These are phyloP conservation scores for Orchesellides sinensis DNA, from an alignment of 2,888 invertebrate species.

Conservation along the genomic window DNA sequence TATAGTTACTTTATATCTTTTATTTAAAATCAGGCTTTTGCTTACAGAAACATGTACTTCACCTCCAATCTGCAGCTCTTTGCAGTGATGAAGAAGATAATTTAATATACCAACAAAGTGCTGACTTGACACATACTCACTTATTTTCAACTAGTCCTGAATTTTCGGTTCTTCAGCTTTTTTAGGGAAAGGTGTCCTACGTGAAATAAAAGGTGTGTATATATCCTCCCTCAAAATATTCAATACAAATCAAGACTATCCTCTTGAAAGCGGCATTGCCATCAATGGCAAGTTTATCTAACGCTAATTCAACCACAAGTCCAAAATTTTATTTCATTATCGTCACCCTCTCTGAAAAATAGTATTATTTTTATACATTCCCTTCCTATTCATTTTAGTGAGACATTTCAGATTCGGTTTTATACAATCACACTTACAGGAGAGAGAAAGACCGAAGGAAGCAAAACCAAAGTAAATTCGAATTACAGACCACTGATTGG, in stretches of 20 bases:
- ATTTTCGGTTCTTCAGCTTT: neutral
- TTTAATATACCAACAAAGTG: conserved; percentile 54
- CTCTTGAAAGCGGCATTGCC: neutral
- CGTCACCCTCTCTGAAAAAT: conserved; percentile 27
- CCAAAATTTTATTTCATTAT: conserved; percentile 52
- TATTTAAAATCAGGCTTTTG: neutral
- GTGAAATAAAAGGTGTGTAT: conserved; percentile 2
- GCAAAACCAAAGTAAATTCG: neutral
- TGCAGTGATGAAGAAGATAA: conserved; percentile 44
- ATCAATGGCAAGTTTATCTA: conserved; percentile 23
- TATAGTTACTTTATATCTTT: too few relatives aligned
- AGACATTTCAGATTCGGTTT: conserved; percentile 11
- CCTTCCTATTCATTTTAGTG: neutral
- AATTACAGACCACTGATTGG: conserved; percentile 18
- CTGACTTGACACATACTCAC: conserved; percentile 48
- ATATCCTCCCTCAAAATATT: neutral
- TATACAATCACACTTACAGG: conserved; percentile 3
- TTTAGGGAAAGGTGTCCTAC: neutral
- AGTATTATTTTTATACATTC: neutral
- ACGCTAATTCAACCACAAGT: conserved; percentile 59
- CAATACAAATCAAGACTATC: neutral
- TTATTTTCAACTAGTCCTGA: conserved; percentile 16
- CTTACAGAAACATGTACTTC: neutral
- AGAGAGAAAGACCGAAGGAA: conserved; percentile 11
- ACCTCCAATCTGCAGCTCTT: neutral